A percentile compares a stretch with the other conserved stretches of the same genome.
Conservation (phyloP, 2,888 invertebrate species). For the Yponomeuta plumbellus region DNA sequence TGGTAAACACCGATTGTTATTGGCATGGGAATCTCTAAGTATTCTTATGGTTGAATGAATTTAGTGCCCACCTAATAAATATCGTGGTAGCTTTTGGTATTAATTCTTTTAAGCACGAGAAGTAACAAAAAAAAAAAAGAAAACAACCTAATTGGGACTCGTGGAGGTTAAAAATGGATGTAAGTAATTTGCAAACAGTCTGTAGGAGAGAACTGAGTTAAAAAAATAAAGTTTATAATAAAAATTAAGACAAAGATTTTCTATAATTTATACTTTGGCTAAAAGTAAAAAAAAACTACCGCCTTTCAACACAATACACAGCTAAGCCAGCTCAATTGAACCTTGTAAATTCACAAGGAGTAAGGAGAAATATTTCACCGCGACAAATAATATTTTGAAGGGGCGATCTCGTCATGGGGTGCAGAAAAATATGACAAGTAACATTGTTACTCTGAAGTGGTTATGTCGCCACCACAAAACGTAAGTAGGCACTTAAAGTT, state of each 20-base stretch:
- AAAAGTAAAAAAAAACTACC: too few relatives aligned
- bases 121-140: too few relatives aligned
- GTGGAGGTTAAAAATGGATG: too few relatives aligned
- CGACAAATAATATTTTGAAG: conserved; percentile 13
- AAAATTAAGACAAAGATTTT: too few relatives aligned
- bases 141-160: too few relatives aligned
- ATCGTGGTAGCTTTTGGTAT: conserved; percentile 5
- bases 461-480: conserved; percentile 35
- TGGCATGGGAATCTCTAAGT: conserved; percentile 57
- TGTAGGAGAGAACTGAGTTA: too few relatives aligned
- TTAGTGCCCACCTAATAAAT: conserved; percentile 48
- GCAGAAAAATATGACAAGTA: conserved; percentile 47
- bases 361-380: conserved; percentile 13
- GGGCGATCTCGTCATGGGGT: conserved; percentile 11
- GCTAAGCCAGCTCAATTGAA: too few relatives aligned
- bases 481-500: conserved; percentile 39
- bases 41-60: conserved; percentile 58
- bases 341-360: background rate
- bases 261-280: too few relatives aligned
- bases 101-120: too few relatives aligned
- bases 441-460: conserved; percentile 56
- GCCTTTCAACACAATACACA: too few relatives aligned
- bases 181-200: too few relatives aligned
- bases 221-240: too few relatives aligned
- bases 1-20: conserved; percentile 29